These are phyloP conservation scores for Boulengeromyrus knoepffleri DNA, from an alignment of 2,113 vertebrate species.

Conservation along the genomic window DNA sequence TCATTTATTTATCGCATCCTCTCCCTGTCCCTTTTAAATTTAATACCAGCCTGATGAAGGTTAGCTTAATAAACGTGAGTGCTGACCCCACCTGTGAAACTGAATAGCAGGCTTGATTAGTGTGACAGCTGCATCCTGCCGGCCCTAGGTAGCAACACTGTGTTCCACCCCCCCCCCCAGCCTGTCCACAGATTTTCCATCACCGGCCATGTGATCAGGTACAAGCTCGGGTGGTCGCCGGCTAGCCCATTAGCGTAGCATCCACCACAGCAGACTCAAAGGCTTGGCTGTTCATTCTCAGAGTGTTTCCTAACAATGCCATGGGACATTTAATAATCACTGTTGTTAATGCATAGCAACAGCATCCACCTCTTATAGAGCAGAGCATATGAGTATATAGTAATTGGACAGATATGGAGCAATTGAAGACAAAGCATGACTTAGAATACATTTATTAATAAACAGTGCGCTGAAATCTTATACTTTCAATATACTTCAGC, in stretches of 20 bases:
- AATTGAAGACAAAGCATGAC: not conserved
- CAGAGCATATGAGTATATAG: not conserved
- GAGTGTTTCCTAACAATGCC: not conserved
- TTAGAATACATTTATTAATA: not conserved
- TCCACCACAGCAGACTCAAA: not conserved
- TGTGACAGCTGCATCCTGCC: conserved; percentile 2
- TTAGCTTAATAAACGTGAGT: conserved; percentile 43
- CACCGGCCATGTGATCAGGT: not conserved
- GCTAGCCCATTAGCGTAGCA: not conserved
- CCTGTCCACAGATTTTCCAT: not conserved
- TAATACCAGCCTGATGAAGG: conserved; percentile 45
- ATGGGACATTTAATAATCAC: not conserved
- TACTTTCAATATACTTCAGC: not conserved
- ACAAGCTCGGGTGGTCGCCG: not conserved
- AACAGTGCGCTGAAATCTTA: not conserved
- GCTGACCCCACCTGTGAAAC: not conserved
- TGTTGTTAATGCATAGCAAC: not conserved
- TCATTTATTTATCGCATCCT: conserved; percentile 70
- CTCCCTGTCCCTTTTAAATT: conserved; percentile 37
- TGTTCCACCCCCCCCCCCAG: conserved; percentile 18
- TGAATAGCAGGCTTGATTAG: conserved; percentile 8
- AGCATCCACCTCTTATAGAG: not conserved
- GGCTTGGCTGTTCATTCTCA: not conserved
- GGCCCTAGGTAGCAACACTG: not conserved
- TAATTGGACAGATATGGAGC: not conserved